Percentiles rank a stretch among this genome's conserved stretches.
Evolutionary conservation across 2,797 vertebrate species (phyloP).

Genomic region (Parotocinclus haroldoi): DNA sequence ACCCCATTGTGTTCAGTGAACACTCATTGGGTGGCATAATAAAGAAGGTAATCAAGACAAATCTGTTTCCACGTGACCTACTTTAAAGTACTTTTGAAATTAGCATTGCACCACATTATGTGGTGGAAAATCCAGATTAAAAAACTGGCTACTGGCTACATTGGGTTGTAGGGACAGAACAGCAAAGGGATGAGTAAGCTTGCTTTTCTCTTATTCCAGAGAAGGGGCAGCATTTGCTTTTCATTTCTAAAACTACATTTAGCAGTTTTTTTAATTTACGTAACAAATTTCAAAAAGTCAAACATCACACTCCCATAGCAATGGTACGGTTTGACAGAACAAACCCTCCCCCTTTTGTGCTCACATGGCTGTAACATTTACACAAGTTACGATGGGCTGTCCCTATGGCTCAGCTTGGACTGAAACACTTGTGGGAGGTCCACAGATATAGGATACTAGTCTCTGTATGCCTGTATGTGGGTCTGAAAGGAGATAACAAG

Average conservation of each 20-base stretch:
- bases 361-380: constrained; percentile 62
- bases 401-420: constrained; percentile 51
- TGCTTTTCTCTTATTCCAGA: background rate
- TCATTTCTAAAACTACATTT: background rate
- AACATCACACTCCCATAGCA: constrained; percentile 44
- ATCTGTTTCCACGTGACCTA: background rate
- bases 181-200: constrained; percentile 4
- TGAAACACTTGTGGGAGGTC: constrained; percentile 45
- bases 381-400: constrained; percentile 58
- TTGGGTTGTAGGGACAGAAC: constrained; percentile 8
- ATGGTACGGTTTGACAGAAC: constrained; percentile 28
- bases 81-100: constrained; percentile 21
- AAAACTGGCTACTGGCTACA: constrained; percentile 21
- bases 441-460: constrained; percentile 26
- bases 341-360: constrained; percentile 42
- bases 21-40: background rate
- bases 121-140: constrained; percentile 13
- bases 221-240: background rate
- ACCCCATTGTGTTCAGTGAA: background rate
- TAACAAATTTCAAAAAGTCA: constrained; percentile 44
- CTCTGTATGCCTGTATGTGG: constrained; percentile 14
- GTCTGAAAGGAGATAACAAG: constrained; percentile 21
- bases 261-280: constrained; percentile 25
- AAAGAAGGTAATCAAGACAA: background rate
- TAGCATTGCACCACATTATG: background rate